Evolutionary conservation across 2,113 vertebrate genomes (phyloP), one percentile per base, ranked within the genome.

Genomic region (Asarcornis scutulata): DNA sequence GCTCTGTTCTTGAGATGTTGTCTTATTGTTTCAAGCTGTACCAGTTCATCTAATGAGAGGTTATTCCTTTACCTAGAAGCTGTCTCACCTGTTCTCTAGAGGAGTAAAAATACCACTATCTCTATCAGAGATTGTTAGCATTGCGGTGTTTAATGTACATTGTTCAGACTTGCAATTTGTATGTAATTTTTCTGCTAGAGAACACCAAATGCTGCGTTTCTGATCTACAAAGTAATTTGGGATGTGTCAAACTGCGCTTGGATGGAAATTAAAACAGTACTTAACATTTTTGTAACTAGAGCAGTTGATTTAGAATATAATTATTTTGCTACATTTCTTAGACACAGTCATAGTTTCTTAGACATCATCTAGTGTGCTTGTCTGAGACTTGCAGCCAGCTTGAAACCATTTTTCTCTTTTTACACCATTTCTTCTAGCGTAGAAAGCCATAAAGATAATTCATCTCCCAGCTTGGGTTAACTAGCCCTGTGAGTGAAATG

Each of bases 101-200:
- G 23, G 46, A 56, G 75, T 31, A 31, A 63, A 81, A 59, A 42
- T 21, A 56, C 32, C 9, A 13, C 86, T 80, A 27, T 56, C 42
- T 86, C 18, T 71, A 0, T 50, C 20, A 29, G 13, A 80, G n/a
- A 50, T 27, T 71, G n/a, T 93, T 73, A 18, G 25, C 34, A 66
- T 1, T 72, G 7, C 48, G 29, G 25, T 31, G 7, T 58, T 91
- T 27, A 36, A 34, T 13, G 10, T 18, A 13, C 1, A 0, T 52
- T 46, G 81, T 88, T 71, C 1, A 4, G 52, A 60, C 44, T 68
- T 42, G 11, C 21, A 76, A 23, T 50, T 87, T 93, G 26, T 56
- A 17, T 9, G 11, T 0, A 0, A 5, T 73, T 81, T 84, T 42
- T 69, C 22, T 68, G 17, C 53, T 79, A 53, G 46, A 69, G 31